Base-by-base conservation (phyloP, 2,888 invertebrate species). In the Lamproptera curius region DNA sequence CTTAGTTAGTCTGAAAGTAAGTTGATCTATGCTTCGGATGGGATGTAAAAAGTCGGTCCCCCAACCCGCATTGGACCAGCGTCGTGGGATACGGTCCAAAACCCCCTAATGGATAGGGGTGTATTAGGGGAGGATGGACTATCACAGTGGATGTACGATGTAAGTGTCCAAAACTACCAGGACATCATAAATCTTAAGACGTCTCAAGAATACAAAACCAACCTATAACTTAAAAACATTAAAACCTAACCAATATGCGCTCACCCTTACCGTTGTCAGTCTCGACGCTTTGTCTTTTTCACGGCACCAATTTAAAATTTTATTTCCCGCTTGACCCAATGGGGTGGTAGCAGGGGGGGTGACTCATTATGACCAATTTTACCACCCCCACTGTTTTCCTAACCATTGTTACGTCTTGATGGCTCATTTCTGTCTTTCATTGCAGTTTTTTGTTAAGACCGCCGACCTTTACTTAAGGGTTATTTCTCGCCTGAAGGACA, bases 281-380 rank as follows among this genome's bases (percentile, higher is more conserved):
- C 62, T 58, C 61, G 59, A 66, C 73, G 73, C 79, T 82, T 81
- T 81, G 78, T 80, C 78, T 80, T 80, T 81, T 82, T 73, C 73
- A 68, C 72, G 70, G 71, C 76, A 80, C 78, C 77, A 81, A 83
- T 84, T 83, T 82, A 81, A 81, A 84, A 80, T 80, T 83, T 79
- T 76, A 80, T 78, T 79, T 73, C 76, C 65, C 72, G 72, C 73
- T 83, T 83, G 80, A 82, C 83, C 85, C 75, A 73, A 73, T 73
- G 74, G 75, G 73, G 63, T 20, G 20, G n/a, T n/a, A n/a, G 28
- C 54, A 50, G 58, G 54, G 44, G 57, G 60, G 58, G 64, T 63
- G 65, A 73, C 79, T 84, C 84, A 86, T 85, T 85, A 86, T 84
- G 80, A 85, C 84, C 84, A 85, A 85, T 85, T 86, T 81, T 74